A percentile compares a stretch with the other conserved stretches of the same genome.
Evolutionary conservation across 2,888 invertebrate genomes (phyloP).

Genomic region (Aplocera efformata): DNA sequence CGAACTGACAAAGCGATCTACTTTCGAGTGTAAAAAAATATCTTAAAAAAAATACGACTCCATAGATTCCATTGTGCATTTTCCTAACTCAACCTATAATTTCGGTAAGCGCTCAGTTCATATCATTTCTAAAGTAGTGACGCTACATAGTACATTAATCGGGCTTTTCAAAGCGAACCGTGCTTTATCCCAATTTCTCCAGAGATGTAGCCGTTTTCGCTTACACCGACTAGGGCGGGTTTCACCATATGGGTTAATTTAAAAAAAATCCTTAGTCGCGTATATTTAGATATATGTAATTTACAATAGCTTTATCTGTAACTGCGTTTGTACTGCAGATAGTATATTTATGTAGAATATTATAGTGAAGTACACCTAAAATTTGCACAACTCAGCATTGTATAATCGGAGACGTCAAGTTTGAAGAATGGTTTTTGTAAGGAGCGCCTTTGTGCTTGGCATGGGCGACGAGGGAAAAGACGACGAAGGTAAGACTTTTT

Average conservation of each 20-base stretch:
- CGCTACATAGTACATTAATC: conserved; percentile 60
- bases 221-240: conserved; percentile 68
- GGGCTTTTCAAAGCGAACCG: conserved; percentile 50
- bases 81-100: conserved; percentile 62
- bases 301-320: conserved; percentile 23
- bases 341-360: conserved; percentile 34
- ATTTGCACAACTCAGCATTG: conserved; percentile 69
- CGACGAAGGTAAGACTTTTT: conserved; percentile 48
- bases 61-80: conserved; percentile 43
- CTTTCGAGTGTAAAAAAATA: too few relatives aligned
- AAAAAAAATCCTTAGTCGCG: conserved; percentile 34
- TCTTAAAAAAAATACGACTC: conserved; percentile 36
- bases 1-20: too few relatives aligned
- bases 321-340: conserved; percentile 41
- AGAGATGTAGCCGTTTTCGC: conserved; percentile 73
- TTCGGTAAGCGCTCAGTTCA: conserved; percentile 65
- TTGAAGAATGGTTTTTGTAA: conserved; percentile 63
- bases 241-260: conserved; percentile 39
- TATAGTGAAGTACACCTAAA: conserved; percentile 48
- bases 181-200: conserved; percentile 41
- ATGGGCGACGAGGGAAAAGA: conserved; percentile 52
- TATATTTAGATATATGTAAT: conserved; percentile 23
- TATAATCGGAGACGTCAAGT: conserved; percentile 35
- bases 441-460: conserved; percentile 64
- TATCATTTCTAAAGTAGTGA: conserved; percentile 62